Conservation (phyloP, 2,113 vertebrate genomes). For the Halcyon senegalensis region DNA sequence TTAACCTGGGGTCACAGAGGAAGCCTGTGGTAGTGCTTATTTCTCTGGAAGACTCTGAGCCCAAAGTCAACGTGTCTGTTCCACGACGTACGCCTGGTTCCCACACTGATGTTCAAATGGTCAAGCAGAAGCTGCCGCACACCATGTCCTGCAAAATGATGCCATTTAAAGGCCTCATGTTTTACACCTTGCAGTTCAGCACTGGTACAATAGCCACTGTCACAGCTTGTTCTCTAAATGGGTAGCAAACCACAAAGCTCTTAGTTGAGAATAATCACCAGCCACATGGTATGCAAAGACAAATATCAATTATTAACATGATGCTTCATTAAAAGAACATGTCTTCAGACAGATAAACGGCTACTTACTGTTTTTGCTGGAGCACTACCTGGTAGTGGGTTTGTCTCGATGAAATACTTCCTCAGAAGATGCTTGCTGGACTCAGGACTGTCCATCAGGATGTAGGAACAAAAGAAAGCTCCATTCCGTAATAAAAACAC, state of each 20-base stretch:
- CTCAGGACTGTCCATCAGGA: conserved; percentile 88
- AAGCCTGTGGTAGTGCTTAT: neutral
- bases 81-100: neutral
- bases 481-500: conserved; percentile 90
- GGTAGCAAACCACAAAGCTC: conserved; percentile 2
- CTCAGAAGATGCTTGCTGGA: conserved; percentile 86
- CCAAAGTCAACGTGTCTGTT: neutral
- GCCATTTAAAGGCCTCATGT: neutral
- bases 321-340: neutral
- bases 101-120: accelerated
- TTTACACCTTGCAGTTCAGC: neutral
- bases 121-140: neutral
- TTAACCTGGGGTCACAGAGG: neutral
- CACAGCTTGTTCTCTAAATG: neutral
- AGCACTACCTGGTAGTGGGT: conserved; percentile 32
- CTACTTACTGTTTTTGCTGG: conserved; percentile 73
- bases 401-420: conserved; percentile 78
- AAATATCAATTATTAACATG: neutral
- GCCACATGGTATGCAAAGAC: neutral
- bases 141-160: neutral
- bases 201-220: neutral
- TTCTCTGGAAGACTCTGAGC: neutral
- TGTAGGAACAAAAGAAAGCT: conserved; percentile 92
- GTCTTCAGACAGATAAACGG: neutral
- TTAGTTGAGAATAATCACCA: neutral